Conservation (phyloP, 1,140 invertebrate genomes). For the Apis florea region DNA sequence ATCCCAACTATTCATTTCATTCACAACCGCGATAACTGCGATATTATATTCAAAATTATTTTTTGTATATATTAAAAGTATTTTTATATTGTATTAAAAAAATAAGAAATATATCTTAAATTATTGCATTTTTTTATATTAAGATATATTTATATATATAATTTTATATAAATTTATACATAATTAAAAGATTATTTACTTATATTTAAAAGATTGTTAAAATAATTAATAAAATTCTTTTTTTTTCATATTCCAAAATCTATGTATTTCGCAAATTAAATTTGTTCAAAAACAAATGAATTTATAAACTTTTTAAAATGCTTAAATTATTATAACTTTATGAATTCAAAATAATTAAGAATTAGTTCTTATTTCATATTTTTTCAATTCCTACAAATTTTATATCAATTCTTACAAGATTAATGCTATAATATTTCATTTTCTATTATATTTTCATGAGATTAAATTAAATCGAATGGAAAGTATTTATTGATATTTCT, state of each 20-base stretch:
- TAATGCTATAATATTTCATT: background rate
- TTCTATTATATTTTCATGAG: background rate
- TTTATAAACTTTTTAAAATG: too few species aligned
- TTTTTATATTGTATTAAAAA: background rate
- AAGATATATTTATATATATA: background rate
- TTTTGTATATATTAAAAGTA: too few species aligned
- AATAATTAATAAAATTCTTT: background rate
- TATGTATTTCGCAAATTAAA: too few species aligned
- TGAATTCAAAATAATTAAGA: too few species aligned
- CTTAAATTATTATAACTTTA: too few species aligned
- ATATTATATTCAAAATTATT: background rate
- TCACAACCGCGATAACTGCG: slow-evolving; percentile 14
- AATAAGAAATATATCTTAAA: background rate
- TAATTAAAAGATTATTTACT: background rate
- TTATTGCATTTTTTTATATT: background rate
- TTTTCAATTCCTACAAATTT: slow-evolving; percentile 46
- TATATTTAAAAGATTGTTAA: background rate
- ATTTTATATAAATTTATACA: background rate
- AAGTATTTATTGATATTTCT: background rate
- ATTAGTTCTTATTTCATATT: slow-evolving; percentile 28
- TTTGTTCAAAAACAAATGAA: too few species aligned
- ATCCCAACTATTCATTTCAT: slow-evolving; percentile 12
- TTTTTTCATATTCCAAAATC: too few species aligned
- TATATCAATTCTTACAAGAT: slow-evolving; percentile 38
- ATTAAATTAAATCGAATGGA: background rate